These are phyloP conservation scores for Tricholaema leucomelas DNA, from an alignment of 2,113 vertebrate genomes.

Conservation along the genomic window DNA sequence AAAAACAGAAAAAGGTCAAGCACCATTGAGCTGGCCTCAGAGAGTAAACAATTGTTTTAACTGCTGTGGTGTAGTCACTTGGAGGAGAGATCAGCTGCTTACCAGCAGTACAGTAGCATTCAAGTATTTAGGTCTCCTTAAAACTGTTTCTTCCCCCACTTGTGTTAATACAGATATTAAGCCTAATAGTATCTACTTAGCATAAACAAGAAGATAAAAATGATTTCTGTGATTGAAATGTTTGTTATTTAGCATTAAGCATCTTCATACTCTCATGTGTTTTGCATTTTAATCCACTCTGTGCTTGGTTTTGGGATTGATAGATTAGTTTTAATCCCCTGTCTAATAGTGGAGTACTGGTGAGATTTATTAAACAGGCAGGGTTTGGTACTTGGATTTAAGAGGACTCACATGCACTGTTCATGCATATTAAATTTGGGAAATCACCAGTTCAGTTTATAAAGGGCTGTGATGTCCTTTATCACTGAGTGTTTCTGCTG, in stretches of 20 bases:
- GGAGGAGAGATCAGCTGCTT: constrained; percentile 12
- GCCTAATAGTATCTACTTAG: constrained; percentile 83
- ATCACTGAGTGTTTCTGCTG: constrained; percentile 68
- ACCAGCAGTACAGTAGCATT: constrained; percentile 6
- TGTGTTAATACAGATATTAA: constrained; percentile 81
- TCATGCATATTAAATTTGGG: constrained; percentile 80
- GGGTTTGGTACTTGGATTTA: constrained; percentile 81
- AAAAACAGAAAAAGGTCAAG: constrained; percentile 60
- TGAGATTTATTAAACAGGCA: constrained; percentile 83
- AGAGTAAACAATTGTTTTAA: constrained; percentile 65
- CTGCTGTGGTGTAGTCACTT: background rate
- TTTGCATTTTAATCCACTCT: constrained; percentile 85
- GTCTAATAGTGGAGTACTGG: constrained; percentile 83
- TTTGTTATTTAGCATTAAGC: constrained; percentile 85
- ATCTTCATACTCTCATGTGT: constrained; percentile 76
- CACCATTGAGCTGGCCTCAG: constrained; percentile 37
- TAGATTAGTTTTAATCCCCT: constrained; percentile 87
- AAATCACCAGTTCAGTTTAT: constrained; percentile 71
- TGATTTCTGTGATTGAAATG: constrained; percentile 84
- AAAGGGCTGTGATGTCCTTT: constrained; percentile 72
- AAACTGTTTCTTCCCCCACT: constrained; percentile 71
- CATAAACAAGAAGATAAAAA: constrained; percentile 85
- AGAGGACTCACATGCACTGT: constrained; percentile 75
- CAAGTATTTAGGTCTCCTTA: constrained; percentile 72
- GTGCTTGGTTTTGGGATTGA: constrained; percentile 83